Conservation (phyloP, 1,140 invertebrate genomes). For the Trichonephila inaurata region DNA sequence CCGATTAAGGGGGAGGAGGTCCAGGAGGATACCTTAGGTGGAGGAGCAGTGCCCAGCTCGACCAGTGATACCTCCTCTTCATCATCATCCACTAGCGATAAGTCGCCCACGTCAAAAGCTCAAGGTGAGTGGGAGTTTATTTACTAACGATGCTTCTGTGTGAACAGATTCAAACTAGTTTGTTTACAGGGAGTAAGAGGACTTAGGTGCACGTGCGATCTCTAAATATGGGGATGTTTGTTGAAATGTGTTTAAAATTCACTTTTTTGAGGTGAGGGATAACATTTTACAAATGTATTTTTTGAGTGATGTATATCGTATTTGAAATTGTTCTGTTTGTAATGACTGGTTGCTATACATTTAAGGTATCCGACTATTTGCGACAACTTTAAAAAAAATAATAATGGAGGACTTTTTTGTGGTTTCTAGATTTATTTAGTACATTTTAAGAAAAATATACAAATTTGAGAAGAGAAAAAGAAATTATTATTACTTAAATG, state of each 20-base stretch:
- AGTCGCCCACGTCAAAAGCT: conserved; percentile 25
- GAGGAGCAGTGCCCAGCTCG: conserved; percentile 47
- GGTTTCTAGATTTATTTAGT: too few relatives aligned
- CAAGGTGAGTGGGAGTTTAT: conserved; percentile 66
- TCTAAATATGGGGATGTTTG: not conserved
- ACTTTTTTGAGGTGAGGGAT: too few relatives aligned
- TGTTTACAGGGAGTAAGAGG: not conserved
- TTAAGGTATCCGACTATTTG: too few relatives aligned
- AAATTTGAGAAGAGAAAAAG: too few relatives aligned
- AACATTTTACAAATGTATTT: too few relatives aligned
- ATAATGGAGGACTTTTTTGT: too few relatives aligned
- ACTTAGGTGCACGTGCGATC: not conserved
- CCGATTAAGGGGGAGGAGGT: conserved; percentile 20
- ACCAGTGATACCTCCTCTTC: conserved; percentile 44
- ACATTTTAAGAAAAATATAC: too few relatives aligned
- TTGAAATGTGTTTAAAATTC: not conserved
- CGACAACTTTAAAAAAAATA: too few relatives aligned
- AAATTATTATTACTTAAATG: too few relatives aligned
- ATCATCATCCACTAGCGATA: not conserved
- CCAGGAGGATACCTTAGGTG: conserved; percentile 25
- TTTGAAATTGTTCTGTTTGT: too few relatives aligned
- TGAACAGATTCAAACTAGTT: conserved; percentile 1
- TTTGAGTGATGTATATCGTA: too few relatives aligned
- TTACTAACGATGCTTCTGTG: conserved; percentile 34
- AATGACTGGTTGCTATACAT: too few relatives aligned